Evolutionary conservation across 2,797 vertebrate species (phyloP).

Genomic region (Hafferia zeledoni): DNA sequence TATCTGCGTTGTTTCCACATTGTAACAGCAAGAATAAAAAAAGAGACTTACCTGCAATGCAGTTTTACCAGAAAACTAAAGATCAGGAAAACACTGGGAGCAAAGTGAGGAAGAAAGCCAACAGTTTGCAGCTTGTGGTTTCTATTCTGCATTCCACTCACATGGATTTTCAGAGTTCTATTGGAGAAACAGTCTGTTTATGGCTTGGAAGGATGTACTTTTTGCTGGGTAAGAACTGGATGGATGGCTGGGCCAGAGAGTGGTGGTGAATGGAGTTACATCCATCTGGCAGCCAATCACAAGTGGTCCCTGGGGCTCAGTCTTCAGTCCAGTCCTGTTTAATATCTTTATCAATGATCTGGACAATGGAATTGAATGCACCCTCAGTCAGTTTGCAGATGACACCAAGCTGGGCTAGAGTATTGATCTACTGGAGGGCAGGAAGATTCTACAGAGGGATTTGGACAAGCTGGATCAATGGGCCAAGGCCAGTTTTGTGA

Average conservation of each 20-base stretch:
- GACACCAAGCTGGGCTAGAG: rapidly evolving
- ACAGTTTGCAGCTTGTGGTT: not conserved
- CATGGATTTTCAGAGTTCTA: not conserved
- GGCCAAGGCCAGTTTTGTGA: not conserved
- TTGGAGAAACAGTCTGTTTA: not conserved
- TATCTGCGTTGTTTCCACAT: not conserved
- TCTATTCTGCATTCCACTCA: not conserved
- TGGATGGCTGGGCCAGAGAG: not conserved
- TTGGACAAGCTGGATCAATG: not conserved
- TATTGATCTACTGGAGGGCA: not conserved
- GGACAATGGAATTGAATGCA: not conserved
- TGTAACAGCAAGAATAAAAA: not conserved
- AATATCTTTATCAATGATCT: not conserved
- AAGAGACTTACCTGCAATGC: not conserved
- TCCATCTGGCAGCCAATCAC: not conserved
- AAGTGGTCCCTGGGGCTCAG: not conserved
- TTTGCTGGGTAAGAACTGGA: not conserved
- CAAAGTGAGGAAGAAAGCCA: not conserved
- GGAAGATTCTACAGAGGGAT: not conserved
- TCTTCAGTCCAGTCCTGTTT: not conserved
- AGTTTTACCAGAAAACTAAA: not conserved
- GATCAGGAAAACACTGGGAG: not conserved
- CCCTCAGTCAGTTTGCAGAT: not conserved
- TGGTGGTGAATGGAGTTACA: not conserved
- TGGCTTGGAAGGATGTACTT: not conserved